phyloP scores from a whole-genome alignment of 2,113 vertebrate species.

The Megaceryle torquata region DNA sequence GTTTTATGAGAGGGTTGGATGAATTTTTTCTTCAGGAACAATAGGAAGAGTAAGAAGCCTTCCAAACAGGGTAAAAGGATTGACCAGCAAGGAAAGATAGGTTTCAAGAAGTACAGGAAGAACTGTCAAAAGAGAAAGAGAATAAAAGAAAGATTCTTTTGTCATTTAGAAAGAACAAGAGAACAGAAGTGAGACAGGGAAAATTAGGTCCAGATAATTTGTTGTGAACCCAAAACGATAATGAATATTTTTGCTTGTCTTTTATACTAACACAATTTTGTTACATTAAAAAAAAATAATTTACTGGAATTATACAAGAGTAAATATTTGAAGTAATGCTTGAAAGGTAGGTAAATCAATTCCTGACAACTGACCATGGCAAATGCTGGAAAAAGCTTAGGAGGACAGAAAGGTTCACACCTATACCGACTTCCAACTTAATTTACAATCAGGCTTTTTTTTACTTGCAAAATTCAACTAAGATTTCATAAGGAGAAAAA shows the following conservation, averaged over 20 bases:
- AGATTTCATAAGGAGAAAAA: neutral
- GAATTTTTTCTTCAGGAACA: neutral
- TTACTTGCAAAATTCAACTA: neutral
- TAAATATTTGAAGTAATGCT: neutral
- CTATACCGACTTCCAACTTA: neutral
- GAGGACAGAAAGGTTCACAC: neutral
- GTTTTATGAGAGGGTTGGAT: neutral
- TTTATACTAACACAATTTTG: neutral
- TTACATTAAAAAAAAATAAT: neutral
- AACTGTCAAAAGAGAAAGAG: neutral
- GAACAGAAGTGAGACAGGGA: neutral
- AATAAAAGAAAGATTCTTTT: neutral
- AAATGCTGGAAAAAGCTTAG: neutral
- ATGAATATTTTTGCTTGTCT: neutral
- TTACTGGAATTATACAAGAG: neutral
- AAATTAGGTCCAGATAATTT: neutral
- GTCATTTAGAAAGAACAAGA: neutral
- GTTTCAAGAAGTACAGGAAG: neutral
- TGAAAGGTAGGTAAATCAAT: neutral
- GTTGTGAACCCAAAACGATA: neutral
- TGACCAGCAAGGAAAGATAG: neutral
- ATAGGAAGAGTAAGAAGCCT: neutral
- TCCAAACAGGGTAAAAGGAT: neutral
- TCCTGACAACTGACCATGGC: neutral
- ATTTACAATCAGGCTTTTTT: neutral